Percentiles rank a stretch among this genome's conserved stretches.
These are phyloP conservation scores for Gadopsis marmoratus DNA, from an alignment of 2,797 vertebrate genomes.

Conservation along the genomic window DNA sequence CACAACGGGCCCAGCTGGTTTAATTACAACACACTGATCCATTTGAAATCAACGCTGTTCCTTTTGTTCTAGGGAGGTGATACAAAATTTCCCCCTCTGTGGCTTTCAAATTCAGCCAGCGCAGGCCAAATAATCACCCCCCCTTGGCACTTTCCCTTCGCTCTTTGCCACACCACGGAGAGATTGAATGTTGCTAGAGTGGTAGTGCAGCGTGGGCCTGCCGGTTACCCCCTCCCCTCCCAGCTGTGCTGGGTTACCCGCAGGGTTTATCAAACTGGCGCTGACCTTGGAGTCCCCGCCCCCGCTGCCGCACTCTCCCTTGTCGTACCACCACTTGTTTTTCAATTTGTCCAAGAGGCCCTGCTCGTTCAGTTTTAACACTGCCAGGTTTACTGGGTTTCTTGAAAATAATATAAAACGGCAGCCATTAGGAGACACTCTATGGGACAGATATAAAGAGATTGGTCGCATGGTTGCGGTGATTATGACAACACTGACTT, in stretches of 20 bases:
- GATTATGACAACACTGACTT: slow-evolving; percentile 77
- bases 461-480: slow-evolving; percentile 75
- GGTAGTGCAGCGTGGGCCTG: slow-evolving; percentile 84
- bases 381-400: slow-evolving; percentile 99
- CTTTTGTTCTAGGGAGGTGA: slow-evolving; percentile 19
- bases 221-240: slow-evolving; percentile 91
- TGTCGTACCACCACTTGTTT: slow-evolving; percentile 99
- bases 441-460: slow-evolving; percentile 82
- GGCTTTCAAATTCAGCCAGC: slow-evolving; percentile 32
- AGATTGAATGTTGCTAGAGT: slow-evolving; percentile 63
- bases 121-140: slow-evolving; percentile 16
- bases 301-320: slow-evolving; percentile 99
- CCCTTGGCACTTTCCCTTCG: slow-evolving; percentile 14
- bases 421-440: slow-evolving; percentile 92
- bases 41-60: slow-evolving; percentile 9
- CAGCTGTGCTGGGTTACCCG: slow-evolving; percentile 86
- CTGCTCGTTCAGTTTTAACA: slow-evolving; percentile 99
- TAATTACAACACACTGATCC: slow-evolving; percentile 27
- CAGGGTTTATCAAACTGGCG: slow-evolving; percentile 96
- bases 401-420: slow-evolving; percentile 96
- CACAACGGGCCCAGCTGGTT: slow-evolving; percentile 24
- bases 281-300: slow-evolving; percentile 99
- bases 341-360: slow-evolving; percentile 99
- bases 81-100: slow-evolving; percentile 4
- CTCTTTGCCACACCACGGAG: slow-evolving; percentile 31